Percentiles rank a stretch among this genome's conserved stretches.
Evolutionary conservation across 2,113 vertebrate genomes (phyloP).

Genomic region (Hemibagrus wyckioides): DNA sequence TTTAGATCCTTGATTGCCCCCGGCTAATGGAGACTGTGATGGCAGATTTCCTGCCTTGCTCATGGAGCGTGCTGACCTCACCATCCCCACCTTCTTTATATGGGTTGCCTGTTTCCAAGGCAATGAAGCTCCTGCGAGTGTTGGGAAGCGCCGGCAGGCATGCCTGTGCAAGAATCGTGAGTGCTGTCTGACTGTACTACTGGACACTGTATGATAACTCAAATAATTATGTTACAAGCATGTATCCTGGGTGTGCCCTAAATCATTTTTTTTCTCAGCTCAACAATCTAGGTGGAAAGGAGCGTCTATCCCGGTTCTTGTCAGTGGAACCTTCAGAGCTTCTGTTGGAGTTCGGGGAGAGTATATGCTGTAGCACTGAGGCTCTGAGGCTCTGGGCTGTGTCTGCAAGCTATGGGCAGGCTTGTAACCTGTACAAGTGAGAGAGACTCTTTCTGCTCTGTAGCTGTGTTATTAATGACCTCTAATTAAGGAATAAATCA

Average conservation of each 20-base stretch:
- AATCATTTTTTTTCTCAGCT: conserved; percentile 66
- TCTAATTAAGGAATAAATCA: neutral
- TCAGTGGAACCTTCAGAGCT: conserved; percentile 82
- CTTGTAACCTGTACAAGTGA: conserved; percentile 85
- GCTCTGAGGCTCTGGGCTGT: conserved; percentile 88
- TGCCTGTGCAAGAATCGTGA: conserved; percentile 87
- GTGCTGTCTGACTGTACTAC: conserved; percentile 45
- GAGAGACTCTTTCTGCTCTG: conserved; percentile 21
- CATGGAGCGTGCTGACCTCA: conserved; percentile 72
- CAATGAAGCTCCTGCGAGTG: conserved; percentile 92
- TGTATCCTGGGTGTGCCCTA: neutral
- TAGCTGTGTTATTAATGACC: neutral
- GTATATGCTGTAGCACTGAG: conserved; percentile 78
- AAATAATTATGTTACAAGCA: neutral
- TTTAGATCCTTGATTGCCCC: conserved; percentile 90
- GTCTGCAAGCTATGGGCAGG: conserved; percentile 85
- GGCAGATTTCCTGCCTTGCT: conserved; percentile 86
- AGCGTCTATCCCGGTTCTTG: conserved; percentile 81
- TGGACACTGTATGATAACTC: neutral
- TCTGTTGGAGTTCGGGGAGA: conserved; percentile 79
- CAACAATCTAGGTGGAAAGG: conserved; percentile 77
- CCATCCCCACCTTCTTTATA: conserved; percentile 72
- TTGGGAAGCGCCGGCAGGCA: conserved; percentile 86
- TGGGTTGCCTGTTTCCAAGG: conserved; percentile 78
- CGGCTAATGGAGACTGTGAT: conserved; percentile 85